phyloP scores from a whole-genome alignment of 2,113 vertebrate genomes.

The Acinonyx jubatus region DNA sequence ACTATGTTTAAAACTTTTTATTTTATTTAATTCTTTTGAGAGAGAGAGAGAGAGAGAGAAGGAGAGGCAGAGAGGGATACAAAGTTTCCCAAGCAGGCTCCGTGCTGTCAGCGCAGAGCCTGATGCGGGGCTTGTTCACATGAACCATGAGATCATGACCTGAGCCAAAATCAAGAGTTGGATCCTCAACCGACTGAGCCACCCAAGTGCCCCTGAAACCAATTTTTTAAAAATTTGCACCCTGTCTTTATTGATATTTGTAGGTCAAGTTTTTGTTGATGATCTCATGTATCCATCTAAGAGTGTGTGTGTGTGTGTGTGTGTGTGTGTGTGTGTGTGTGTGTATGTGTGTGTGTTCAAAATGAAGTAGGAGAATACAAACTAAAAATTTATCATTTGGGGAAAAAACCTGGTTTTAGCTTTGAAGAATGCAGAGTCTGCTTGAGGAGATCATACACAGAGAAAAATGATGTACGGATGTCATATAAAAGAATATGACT shows the following conservation, averaged over 20 bases:
- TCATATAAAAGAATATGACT: not conserved
- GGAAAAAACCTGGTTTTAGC: not conserved
- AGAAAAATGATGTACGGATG: not conserved
- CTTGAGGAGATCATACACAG: not conserved
- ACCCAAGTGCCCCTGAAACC: no score
- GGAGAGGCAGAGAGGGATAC: no score
- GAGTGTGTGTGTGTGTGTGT: not conserved
- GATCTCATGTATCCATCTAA: not conserved
- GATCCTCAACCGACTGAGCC: no score
- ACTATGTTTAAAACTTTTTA: slow-evolving; percentile 29
- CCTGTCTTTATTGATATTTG: not conserved
- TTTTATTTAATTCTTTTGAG: no score
- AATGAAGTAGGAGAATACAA: not conserved
- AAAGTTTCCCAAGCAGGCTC: no score
- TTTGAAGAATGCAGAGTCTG: not conserved
- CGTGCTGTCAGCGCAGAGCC: no score
- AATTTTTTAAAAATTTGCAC: not conserved
- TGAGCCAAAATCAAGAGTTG: no score
- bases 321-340: not conserved
- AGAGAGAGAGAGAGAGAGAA: no score
- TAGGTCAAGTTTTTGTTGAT: not conserved
- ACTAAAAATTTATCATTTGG: not conserved
- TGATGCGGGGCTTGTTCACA: no score
- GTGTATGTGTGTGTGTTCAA: not conserved
- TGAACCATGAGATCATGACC: no score